Evolutionary conservation across 2,113 vertebrate genomes (phyloP).

Genomic region (Dicerorhinus sumatrensis): DNA sequence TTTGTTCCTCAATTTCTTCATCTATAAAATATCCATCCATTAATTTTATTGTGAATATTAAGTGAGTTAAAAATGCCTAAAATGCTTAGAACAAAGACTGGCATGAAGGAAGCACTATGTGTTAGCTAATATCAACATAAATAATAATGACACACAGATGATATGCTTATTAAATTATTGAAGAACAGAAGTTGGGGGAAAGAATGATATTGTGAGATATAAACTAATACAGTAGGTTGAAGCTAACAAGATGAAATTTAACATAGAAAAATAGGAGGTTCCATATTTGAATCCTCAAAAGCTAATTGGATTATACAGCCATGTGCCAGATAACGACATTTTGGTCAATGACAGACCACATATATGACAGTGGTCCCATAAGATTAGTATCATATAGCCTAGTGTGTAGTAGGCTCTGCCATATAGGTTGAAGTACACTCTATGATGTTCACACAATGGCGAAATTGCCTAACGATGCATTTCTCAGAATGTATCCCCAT

Average conservation of each 20-base stretch:
- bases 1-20: not conserved
- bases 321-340: too few relatives aligned
- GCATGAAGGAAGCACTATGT: not conserved
- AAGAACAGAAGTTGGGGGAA: not conserved
- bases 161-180: not conserved
- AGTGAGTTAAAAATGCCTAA: not conserved
- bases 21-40: not conserved
- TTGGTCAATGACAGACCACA: too few relatives aligned
- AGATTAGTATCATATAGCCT: too few relatives aligned
- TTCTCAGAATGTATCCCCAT: too few relatives aligned
- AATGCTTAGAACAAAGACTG: not conserved
- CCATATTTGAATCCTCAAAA: not conserved
- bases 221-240: not conserved
- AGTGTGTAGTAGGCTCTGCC: too few relatives aligned
- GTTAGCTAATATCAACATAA: not conserved
- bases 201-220: not conserved
- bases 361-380: too few relatives aligned
- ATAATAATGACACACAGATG: not conserved
- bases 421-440: too few relatives aligned
- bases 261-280: not conserved
- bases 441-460: too few relatives aligned
- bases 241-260: not conserved
- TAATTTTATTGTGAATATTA: not conserved
- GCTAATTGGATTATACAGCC: not conserved
- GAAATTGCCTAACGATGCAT: too few relatives aligned